Percentiles rank a stretch among this genome's conserved stretches.
These are phyloP conservation scores for Tenthredo notha DNA, from an alignment of 2,888 invertebrate genomes.

Conservation along the genomic window DNA sequence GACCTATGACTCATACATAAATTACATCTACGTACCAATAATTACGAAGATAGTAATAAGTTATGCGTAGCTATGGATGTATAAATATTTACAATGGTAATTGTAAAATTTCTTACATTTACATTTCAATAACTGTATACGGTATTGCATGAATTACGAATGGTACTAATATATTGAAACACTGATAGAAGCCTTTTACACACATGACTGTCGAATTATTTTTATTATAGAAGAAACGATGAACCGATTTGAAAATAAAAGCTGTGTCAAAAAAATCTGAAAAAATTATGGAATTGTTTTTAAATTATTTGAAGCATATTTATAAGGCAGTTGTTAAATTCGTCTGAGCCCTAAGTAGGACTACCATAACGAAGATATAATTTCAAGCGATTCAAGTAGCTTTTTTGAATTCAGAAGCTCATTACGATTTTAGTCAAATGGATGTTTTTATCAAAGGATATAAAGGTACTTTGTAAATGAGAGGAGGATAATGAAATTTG, in stretches of 20 bases:
- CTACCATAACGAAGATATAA: no score
- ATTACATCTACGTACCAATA: not conserved
- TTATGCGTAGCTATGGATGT: not conserved
- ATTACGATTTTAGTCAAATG: not conserved
- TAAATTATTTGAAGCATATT: no score
- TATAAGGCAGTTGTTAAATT: no score
- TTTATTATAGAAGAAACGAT: no score
- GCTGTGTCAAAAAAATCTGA: no score
- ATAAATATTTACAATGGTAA: slow-evolving; percentile 30
- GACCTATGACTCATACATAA: slow-evolving; percentile 15
- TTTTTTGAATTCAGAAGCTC: not conserved
- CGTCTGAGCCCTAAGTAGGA: no score
- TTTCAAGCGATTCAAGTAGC: not conserved
- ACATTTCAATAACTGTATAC: slow-evolving; percentile 7
- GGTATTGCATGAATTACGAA: not conserved
- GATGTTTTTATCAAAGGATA: not conserved
- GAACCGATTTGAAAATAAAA: no score
- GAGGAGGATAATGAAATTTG: not conserved
- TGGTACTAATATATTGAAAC: not conserved
- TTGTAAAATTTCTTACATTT: not conserved
- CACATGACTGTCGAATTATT: not conserved
- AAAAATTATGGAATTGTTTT: no score
- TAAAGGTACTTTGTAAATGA: not conserved
- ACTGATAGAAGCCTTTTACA: not conserved
- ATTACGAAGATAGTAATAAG: slow-evolving; percentile 27